phyloP scores from a whole-genome alignment of 1,140 invertebrate genomes.

The Drosophila cardini region DNA sequence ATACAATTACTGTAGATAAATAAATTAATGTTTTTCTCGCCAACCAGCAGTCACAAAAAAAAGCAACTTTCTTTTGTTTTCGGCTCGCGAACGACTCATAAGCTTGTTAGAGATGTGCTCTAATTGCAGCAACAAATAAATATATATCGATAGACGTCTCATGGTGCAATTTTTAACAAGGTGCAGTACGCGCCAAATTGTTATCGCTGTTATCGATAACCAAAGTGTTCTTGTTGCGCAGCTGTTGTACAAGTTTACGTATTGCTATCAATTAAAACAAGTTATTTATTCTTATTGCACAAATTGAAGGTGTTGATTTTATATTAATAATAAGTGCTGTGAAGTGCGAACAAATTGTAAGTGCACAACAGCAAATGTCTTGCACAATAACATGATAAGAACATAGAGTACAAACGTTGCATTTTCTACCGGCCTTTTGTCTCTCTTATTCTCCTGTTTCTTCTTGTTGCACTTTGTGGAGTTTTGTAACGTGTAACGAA shows the following conservation, averaged over 20 bases:
- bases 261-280: constrained; percentile 29
- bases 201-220: constrained; percentile 4
- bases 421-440: constrained; percentile 48
- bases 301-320: constrained; percentile 21
- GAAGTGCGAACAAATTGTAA: neutral
- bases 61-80: constrained; percentile 47
- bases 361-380: neutral
- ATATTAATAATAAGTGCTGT: constrained; percentile 8
- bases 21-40: constrained; percentile 31
- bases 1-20: constrained; percentile 40
- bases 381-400: constrained; percentile 15
- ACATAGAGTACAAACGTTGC: constrained; percentile 14
- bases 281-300: constrained; percentile 18
- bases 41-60: neutral
- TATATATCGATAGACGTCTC: neutral
- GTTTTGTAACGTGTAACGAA: constrained; percentile 37
- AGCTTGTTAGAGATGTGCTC: constrained; percentile 28
- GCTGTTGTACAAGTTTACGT: constrained; percentile 30
- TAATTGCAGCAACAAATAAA: neutral
- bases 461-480: constrained; percentile 24
- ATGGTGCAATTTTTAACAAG: neutral
- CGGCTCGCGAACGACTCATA: constrained; percentile 45
- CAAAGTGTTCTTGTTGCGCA: constrained; percentile 21
- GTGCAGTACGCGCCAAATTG: neutral
- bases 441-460: neutral